A percentile compares a stretch with the other conserved stretches of the same genome.
These are phyloP conservation scores for Autographa pulchrina DNA, from an alignment of 2,888 invertebrate species.

Conservation along the genomic window DNA sequence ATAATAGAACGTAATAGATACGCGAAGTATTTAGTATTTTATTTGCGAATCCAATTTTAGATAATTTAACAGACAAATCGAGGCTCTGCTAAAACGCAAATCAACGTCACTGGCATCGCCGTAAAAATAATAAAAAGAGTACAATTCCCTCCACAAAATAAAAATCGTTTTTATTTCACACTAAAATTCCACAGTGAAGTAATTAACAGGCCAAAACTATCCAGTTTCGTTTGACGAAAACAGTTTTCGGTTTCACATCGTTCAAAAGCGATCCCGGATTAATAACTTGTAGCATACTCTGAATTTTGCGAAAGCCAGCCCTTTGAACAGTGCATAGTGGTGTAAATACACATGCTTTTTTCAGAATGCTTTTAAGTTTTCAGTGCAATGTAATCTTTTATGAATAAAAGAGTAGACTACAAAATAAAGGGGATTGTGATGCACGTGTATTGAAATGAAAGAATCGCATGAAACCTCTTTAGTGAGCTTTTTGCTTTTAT, in stretches of 20 bases:
- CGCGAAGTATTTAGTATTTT: neutral
- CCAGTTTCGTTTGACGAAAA: slow-evolving; percentile 34
- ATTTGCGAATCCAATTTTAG: neutral
- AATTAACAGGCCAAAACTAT: slow-evolving; percentile 18
- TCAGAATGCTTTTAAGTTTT: slow-evolving; percentile 30
- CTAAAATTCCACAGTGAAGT: slow-evolving; percentile 10
- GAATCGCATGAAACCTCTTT: slow-evolving; percentile 27
- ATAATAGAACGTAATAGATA: neutral
- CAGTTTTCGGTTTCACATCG: slow-evolving; percentile 41
- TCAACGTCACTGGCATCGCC: neutral
- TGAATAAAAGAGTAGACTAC: slow-evolving; percentile 28
- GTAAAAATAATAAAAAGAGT: neutral
- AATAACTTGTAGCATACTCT: slow-evolving; percentile 37
- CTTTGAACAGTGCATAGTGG: slow-evolving; percentile 37
- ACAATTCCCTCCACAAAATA: neutral
- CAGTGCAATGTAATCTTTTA: slow-evolving; percentile 48
- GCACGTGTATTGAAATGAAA: slow-evolving; percentile 34
- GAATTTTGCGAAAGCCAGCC: slow-evolving; percentile 42
- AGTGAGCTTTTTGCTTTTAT: slow-evolving; percentile 16
- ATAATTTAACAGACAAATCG: neutral
- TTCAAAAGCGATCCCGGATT: slow-evolving; percentile 33
- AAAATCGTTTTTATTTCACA: slow-evolving; percentile 6
- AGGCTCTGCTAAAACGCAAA: neutral
- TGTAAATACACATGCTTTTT: slow-evolving; percentile 42
- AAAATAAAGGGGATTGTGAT: slow-evolving; percentile 34